A percentile compares a stretch with the other conserved stretches of the same genome.
phyloP scores from a whole-genome alignment of 2,888 invertebrate genomes.

The Gymnosoma rotundatum region DNA sequence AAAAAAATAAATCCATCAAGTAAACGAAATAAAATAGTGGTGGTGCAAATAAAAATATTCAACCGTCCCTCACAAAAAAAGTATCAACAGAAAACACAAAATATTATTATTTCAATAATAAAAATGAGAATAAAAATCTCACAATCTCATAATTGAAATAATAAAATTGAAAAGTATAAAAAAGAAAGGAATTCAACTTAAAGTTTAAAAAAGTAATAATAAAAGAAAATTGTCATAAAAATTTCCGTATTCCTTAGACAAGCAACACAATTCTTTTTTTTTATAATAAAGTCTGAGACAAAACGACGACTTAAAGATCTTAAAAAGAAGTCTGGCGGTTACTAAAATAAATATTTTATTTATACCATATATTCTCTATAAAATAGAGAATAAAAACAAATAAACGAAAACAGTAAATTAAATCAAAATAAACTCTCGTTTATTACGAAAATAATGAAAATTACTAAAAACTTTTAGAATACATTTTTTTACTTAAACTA shows the following conservation, averaged over 20 bases:
- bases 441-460: conserved; percentile 1
- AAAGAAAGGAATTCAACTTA: conserved; percentile 18
- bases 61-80: conserved; percentile 46
- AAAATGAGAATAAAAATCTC: conserved; percentile 18
- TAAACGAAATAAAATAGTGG: conserved; percentile 28
- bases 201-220: conserved; percentile 19
- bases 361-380: not conserved
- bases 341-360: not conserved
- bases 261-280: conserved; percentile 14
- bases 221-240: conserved; percentile 58
- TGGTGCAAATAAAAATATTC: not conserved
- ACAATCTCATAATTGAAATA: conserved; percentile 37
- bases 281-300: conserved; percentile 31
- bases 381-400: not conserved
- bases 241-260: conserved; percentile 23
- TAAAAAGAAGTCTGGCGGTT: not conserved
- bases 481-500: too few species aligned
- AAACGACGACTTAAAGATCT: conserved; percentile 49
- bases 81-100: not conserved
- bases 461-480: not conserved
- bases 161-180: conserved; percentile 31
- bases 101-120: conserved; percentile 10
- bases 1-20: too few species aligned
- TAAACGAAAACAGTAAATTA: conserved; percentile 17
- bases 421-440: conserved; percentile 23